These are phyloP conservation scores for Corella eumyota DNA, from an alignment of 23 tunicate species.

Conservation along the genomic window DNA sequence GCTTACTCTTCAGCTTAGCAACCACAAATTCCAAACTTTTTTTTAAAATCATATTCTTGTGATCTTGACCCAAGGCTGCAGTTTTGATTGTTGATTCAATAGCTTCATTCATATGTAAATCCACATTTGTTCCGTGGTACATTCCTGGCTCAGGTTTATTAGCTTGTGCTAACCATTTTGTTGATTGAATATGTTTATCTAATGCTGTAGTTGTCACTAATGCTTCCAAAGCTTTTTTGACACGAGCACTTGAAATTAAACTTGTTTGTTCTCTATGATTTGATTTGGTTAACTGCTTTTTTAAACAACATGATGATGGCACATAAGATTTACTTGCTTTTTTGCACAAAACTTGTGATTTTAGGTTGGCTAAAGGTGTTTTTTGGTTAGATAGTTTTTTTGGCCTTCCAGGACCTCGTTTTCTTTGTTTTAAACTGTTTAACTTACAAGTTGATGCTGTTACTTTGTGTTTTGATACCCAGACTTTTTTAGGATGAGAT, in stretches of 20 bases:
- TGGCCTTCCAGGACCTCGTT: slow-evolving; percentile 76
- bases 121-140: slow-evolving; percentile 13
- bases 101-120: slow-evolving; percentile 25
- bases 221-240: slow-evolving; percentile 11
- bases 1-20: slow-evolving; percentile 58
- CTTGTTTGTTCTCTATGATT: too few relatives aligned
- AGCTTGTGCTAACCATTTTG: slow-evolving; percentile 1
- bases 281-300: too few relatives aligned
- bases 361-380: too few relatives aligned
- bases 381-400: slow-evolving; percentile 27
- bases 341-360: too few relatives aligned
- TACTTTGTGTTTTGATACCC: slow-evolving; percentile 65
- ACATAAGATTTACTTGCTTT: too few relatives aligned
- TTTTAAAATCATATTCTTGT: slow-evolving; percentile 5
- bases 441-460: background rate
- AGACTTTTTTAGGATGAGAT: slow-evolving; percentile 54
- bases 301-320: too few relatives aligned
- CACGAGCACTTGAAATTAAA: slow-evolving; percentile 16
- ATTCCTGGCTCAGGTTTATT: slow-evolving; percentile 10
- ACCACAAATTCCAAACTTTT: slow-evolving; percentile 84
- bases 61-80: background rate
- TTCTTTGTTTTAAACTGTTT: background rate
- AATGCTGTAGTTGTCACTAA: slow-evolving; percentile 11
- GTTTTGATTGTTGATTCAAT: slow-evolving; percentile 18
- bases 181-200: background rate